Base-by-base conservation (phyloP, 92 coral and sea anemone genomes). In the Chrysogorgia sp. region DNA sequence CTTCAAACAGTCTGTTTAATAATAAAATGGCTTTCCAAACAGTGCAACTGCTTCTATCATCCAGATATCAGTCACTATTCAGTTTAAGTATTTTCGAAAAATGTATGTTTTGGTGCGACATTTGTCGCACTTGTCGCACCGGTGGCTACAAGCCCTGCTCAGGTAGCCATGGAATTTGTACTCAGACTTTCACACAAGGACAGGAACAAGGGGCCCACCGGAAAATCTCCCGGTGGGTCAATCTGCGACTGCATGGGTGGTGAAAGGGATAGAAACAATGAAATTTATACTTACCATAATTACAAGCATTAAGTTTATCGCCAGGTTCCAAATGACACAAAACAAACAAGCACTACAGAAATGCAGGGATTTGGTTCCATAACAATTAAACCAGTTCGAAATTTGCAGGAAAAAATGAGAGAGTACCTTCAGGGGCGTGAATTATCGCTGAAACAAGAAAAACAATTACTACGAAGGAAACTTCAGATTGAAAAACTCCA, bases 221-320 rank as follows among this genome's bases (percentile, higher is more conserved):
- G n/a, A n/a, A n/a, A n/a, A n/a, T n/a, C n/a, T n/a, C n/a, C n/a
- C n/a, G n/a, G n/a, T n/a, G n/a, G n/a, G n/a, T n/a, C n/a, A n/a
- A n/a, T n/a, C n/a, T n/a, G n/a, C n/a, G 43, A 37, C 43, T 81
- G 70, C 67, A 82, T 82, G 68, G 76, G 74, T 75, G 74, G 65
- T 9, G 82, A 82, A 53, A 74, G 82, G 31, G 86, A 82, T 22
- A 63, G 69, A 60, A 63, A 77, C 82, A 12, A 47, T 74, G 82
- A 82, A 75, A 30, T 82, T 58, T 22, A 74, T 82, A 43, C 48
- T 82, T 31, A 37, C 82, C 2, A 74, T 48, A 47, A 69, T 71
- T 13, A 74, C 86, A 2, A 71, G 82, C 26, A 58, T 82, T 24
- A 75, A 82, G n/a, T 82, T 82, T 75, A 77, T 69, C 41, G 59